Evolutionary conservation across 2,797 vertebrate genomes (phyloP).

Genomic region (Orientallactaga sibirica): DNA sequence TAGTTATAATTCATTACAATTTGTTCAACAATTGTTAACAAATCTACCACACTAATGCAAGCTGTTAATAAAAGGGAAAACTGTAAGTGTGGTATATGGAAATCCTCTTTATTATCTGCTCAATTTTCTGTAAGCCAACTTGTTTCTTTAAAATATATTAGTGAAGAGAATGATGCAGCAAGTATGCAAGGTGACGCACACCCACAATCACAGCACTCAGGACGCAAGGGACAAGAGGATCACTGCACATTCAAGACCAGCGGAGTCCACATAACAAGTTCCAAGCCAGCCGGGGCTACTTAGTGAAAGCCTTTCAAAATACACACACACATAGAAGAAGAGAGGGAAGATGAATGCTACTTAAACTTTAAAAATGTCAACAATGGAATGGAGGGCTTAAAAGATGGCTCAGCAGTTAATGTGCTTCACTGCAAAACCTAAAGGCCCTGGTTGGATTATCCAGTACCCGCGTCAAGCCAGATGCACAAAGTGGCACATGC

Average conservation of each 20-base stretch:
- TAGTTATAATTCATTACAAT: background rate
- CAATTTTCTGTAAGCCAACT: background rate
- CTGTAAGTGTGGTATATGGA: background rate
- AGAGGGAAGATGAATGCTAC: no score
- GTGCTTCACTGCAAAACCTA: no score
- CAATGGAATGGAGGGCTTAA: no score
- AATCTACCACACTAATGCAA: background rate
- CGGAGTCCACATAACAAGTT: no score
- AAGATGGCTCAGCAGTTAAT: no score
- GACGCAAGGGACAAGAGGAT: no score
- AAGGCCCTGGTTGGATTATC: no score
- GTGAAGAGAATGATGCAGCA: background rate
- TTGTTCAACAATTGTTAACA: background rate
- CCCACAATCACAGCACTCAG: background rate
- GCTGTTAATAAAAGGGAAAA: background rate
- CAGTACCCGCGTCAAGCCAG: no score
- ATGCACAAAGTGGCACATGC: no score
- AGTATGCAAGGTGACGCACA: background rate
- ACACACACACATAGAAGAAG: background rate
- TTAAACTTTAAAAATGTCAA: no score
- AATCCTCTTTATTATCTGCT: background rate
- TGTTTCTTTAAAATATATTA: conserved; percentile 2
- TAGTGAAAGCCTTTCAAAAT: background rate
- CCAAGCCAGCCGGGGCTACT: background rate
- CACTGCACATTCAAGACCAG: background rate